Percentiles rank a stretch among this genome's conserved stretches.
phyloP scores from a whole-genome alignment of 2,113 vertebrate genomes.

The Corydoras maculifer region DNA sequence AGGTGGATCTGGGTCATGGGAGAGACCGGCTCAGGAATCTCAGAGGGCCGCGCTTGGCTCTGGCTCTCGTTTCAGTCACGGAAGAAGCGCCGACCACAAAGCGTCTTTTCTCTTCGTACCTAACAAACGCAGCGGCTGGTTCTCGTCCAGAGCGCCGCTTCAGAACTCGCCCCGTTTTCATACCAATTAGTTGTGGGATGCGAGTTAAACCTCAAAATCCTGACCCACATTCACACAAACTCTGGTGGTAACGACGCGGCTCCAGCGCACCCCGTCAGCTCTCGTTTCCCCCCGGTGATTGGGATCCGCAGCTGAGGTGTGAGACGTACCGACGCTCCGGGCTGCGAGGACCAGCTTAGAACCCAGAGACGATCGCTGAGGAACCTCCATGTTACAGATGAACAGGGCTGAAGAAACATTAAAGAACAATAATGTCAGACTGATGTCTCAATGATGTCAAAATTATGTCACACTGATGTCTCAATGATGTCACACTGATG shows the following conservation, averaged over 20 bases:
- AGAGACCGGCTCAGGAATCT: constrained; percentile 27
- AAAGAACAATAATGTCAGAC: no score
- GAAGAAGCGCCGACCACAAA: constrained; percentile 23
- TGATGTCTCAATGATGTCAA: no score
- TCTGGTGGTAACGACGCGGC: background rate
- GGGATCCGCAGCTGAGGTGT: no score
- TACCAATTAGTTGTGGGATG: background rate
- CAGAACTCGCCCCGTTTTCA: background rate
- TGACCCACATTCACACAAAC: constrained; percentile 18
- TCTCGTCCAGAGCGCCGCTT: background rate
- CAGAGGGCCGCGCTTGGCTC: constrained; percentile 26
- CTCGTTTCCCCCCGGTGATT: constrained; percentile 5
- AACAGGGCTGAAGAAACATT: no score
- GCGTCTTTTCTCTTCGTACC: constrained; percentile 28
- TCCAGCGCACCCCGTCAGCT: background rate
- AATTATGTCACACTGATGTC: no score
- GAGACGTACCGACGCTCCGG: no score
- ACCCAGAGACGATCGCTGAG: no score
- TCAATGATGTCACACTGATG: no score
- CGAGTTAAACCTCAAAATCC: constrained; percentile 21
- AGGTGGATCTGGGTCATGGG: constrained; percentile 37
- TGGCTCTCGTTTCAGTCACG: constrained; percentile 22
- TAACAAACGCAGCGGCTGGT: constrained; percentile 27
- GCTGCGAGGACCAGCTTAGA: no score
- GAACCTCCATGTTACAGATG: no score